Evolutionary conservation across 2,113 vertebrate genomes (phyloP), one percentile per base, ranked within the genome.

Genomic region (Collichthys lucidus): DNA sequence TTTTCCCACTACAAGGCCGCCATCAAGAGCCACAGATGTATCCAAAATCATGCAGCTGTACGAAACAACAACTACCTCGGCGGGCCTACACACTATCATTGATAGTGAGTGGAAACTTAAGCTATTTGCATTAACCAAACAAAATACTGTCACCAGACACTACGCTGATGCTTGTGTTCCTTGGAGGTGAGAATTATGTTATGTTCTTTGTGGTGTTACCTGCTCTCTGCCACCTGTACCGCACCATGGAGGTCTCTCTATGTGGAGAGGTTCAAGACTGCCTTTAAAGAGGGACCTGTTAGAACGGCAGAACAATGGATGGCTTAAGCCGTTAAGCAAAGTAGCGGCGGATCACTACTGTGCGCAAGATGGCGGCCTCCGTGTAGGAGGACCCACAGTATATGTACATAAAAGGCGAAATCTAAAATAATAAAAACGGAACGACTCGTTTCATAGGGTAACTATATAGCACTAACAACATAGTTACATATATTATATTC

Each of bases 201-300:
- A 29, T 29, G 29, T 29, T 26, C 2, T 29, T 29, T 19, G 57
- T 35, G 16, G 29, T 60, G 15, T 35, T 35, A 8, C 4, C 57
- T 60, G 57, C 57, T 60, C 57, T 35, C 26, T 19, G 57, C 26
- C 57, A 60, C 16, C 26, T 53, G 8, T n/a, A 53, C 20, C 9
- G 9, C 50, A 53, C 26, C 7, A 60, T 60, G 26, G 26, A 31
- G 2, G 16, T 69, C 10, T 40, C n/a, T 14, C 56, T 63, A 29
- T 17, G 5, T 72, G 11, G 22, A 29, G 31, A 80, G 9, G 10
- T 80, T 71, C 19, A 64, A 70, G 57, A 56, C 47, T 20, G n/a
- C 47, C 26, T 71, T 63, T 35, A 26, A 14, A 14, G 16, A 72
- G 29, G 62, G 68, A 64, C 42, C 42, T 63, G 55, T 10, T 59